Conservation (phyloP, 2,888 invertebrate genomes). For the Mimas tiliae region DNA sequence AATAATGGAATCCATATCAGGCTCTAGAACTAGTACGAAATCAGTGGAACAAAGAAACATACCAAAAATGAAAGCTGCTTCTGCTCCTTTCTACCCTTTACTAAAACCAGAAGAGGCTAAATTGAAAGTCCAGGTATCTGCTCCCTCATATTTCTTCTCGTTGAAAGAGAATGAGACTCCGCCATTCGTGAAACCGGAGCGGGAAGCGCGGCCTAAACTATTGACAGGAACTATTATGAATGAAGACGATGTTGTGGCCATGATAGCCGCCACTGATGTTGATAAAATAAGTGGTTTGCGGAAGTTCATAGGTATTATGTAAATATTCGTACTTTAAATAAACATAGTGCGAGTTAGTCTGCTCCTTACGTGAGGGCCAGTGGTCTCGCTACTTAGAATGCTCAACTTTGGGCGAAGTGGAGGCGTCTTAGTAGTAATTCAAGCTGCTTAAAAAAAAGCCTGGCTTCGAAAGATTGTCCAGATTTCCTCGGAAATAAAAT, state of each 20-base stretch:
- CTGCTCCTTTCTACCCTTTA: conserved; percentile 48
- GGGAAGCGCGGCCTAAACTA: conserved; percentile 51
- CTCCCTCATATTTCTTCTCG: conserved; percentile 69
- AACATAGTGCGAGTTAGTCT: too few species aligned
- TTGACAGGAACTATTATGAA: conserved; percentile 59
- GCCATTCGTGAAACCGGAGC: conserved; percentile 59
- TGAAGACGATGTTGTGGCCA: conserved; percentile 59
- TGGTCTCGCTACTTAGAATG: too few species aligned
- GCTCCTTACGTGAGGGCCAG: too few species aligned
- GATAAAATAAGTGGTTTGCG: conserved; percentile 50
- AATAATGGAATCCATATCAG: conserved; percentile 40
- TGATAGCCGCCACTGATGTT: conserved; percentile 57
- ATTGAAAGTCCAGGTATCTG: conserved; percentile 61
- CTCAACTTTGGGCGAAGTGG: too few species aligned
- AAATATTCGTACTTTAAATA: too few species aligned
- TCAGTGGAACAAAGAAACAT: conserved; percentile 8
- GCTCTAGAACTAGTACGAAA: conserved; percentile 36
- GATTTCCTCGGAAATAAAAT: too few species aligned
- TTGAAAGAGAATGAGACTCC: conserved; percentile 68
- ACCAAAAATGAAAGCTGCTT: conserved; percentile 47
- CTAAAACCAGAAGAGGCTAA: conserved; percentile 31
- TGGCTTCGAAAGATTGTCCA: too few species aligned
- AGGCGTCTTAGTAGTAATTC: too few species aligned
- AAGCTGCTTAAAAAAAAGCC: too few species aligned
- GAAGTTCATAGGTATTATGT: conserved; percentile 57